Base-by-base conservation (phyloP, 2,113 vertebrate genomes). In the Danio rerio region DNA sequence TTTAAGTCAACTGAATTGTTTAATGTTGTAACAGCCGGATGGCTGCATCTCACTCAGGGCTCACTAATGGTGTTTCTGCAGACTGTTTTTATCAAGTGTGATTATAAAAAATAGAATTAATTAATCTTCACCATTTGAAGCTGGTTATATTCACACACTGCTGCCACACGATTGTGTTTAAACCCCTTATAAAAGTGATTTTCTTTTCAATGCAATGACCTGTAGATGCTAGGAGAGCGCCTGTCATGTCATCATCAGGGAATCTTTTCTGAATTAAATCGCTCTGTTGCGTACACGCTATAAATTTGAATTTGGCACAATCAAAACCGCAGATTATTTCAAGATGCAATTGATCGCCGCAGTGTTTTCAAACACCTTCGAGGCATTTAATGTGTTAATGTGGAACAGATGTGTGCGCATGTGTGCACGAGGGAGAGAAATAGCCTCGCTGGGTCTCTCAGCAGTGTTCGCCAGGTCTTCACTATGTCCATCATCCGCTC, bases 301-400 rank as follows among this genome's bases (percentile, higher is more conserved):
- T 55, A 18, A 42, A 66, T 66, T 66, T 53, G 5, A 42, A 53
- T 79, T 55, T 79, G 76, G 61, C 49, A 8, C 75, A 78, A 50
- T 63, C 9, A 0, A 78, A 63, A 78, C 45, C 75, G 11, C 18
- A 55, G 77, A 79, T 79, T 55, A 55, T 66, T 78, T 79, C 62
- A 66, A 66, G 62, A 79, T 79, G 77, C 66, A 66, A 81, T 69
- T 52, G 68, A 72, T 73, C 45, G 50, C 68, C 68, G 6, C 68
- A 81, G 45, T 73, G 68, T 72, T 81, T 59, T 81, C 43, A 81
- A 81, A 73, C 58, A 69, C 65, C 55, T 70, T 78, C 59, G 31
- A 78, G 58, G 56, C 55, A 78, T 59, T 78, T 45, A 42, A 40
- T 73, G 68, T 73, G 76, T 77, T 72, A 83, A 63, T 71, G 81